Percentiles rank a stretch among this genome's conserved stretches.
Conservation (phyloP, 2,113 vertebrate genomes). For the Macrotis lagotis region DNA sequence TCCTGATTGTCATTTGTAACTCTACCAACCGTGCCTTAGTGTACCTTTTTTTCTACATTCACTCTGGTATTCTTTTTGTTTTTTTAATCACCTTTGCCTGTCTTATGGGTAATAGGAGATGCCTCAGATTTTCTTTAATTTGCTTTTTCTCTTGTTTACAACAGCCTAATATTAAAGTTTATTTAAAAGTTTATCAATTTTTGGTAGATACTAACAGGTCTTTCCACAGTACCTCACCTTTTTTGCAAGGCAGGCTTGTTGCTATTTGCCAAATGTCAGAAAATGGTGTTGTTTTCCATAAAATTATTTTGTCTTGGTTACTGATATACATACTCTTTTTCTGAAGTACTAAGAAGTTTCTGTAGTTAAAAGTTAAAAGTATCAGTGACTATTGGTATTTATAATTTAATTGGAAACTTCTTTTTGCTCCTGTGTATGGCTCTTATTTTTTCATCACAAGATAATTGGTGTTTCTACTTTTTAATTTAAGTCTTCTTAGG, state of each 20-base stretch:
- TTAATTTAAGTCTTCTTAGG: constrained; percentile 26
- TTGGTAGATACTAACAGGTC: background rate
- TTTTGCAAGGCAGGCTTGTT: background rate
- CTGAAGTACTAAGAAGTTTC: constrained; percentile 26
- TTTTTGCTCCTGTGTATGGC: background rate
- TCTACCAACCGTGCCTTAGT: background rate
- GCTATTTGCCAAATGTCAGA: constrained; percentile 20
- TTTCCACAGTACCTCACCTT: constrained; percentile 30
- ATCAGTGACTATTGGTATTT: background rate
- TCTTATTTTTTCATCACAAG: background rate
- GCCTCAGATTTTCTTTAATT: background rate
- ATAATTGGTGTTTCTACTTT: background rate
- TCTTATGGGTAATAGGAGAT: background rate
- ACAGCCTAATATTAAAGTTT: no score
- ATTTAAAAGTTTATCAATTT: background rate
- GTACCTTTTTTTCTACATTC: background rate
- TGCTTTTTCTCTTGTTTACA: background rate
- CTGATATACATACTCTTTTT: constrained; percentile 15
- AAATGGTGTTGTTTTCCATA: constrained; percentile 1
- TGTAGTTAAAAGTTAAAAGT: background rate
- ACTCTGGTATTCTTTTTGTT: background rate
- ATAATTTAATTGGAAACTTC: constrained; percentile 12
- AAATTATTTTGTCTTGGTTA: constrained; percentile 27
- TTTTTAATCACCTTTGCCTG: background rate
- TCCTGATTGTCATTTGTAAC: background rate